phyloP scores from a whole-genome alignment of 2,113 vertebrate species.

The Pungitius pungitius region DNA sequence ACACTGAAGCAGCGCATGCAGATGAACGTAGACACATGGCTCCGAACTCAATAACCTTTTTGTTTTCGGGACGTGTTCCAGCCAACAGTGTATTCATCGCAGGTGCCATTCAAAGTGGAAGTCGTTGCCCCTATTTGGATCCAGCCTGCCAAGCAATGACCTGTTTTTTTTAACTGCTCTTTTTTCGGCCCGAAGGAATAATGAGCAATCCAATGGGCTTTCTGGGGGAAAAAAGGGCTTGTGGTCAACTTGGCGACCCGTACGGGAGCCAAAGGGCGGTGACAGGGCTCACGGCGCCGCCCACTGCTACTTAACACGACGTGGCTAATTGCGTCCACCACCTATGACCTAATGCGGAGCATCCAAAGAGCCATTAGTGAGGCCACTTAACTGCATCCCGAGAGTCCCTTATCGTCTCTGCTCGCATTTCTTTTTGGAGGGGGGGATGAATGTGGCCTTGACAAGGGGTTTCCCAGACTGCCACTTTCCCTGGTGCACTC shows the following conservation, averaged over 20 bases:
- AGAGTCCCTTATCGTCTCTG: conserved; percentile 8
- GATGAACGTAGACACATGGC: conserved; percentile 59
- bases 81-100: conserved; percentile 22
- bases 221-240: background rate
- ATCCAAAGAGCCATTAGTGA: conserved; percentile 16
- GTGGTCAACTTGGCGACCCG: background rate
- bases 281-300: conserved; percentile 32
- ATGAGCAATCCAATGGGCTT: background rate
- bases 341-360: conserved; percentile 41
- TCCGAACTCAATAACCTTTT: conserved; percentile 65
- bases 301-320: conserved; percentile 36
- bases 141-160: background rate
- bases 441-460: conserved; percentile 14
- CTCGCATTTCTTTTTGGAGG: conserved; percentile 7
- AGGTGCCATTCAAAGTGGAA: conserved; percentile 21
- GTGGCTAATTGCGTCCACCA: conserved; percentile 21
- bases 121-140: background rate
- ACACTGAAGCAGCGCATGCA: conserved; percentile 25
- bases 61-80: conserved; percentile 42
- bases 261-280: conserved; percentile 4
- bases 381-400: conserved; percentile 24
- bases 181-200: no score
- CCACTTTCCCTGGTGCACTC: conserved; percentile 7
- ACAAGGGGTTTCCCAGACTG: conserved; percentile 11
- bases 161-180: no score